Evolutionary conservation across 2,888 invertebrate species (phyloP).

Genomic region (Dasysyrphus albostriatus): DNA sequence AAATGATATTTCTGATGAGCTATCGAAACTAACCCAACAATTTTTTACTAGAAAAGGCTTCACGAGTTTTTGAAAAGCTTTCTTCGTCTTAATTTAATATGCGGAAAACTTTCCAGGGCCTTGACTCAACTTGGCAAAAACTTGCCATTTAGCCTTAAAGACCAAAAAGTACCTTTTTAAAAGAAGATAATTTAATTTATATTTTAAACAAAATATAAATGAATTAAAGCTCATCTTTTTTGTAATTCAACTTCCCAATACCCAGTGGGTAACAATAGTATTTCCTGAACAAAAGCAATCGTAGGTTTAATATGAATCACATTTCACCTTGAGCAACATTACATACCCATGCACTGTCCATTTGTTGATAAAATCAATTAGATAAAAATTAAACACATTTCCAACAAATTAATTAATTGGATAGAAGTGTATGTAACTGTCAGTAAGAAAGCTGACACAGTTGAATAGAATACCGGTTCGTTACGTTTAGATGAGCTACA

Average conservation of each 20-base stretch:
- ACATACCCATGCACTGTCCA: neutral
- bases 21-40: too few species aligned
- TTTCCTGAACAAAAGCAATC: constrained; percentile 24
- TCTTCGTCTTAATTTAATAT: too few species aligned
- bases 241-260: neutral
- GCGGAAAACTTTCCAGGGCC: too few species aligned
- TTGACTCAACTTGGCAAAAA: too few species aligned
- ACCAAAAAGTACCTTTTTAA: too few species aligned
- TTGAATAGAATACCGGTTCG: neutral
- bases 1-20: too few species aligned
- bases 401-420: constrained; percentile 48
- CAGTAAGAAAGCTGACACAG: neutral
- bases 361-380: constrained; percentile 42
- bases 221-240: too few species aligned
- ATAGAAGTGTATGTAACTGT: neutral
- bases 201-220: too few species aligned
- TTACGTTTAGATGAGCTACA: constrained; percentile 8
- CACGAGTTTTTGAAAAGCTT: too few species aligned
- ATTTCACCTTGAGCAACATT: constrained; percentile 34
- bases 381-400: constrained; percentile 48
- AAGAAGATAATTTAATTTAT: too few species aligned
- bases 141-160: too few species aligned
- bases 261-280: neutral
- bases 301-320: constrained; percentile 42
- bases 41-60: too few species aligned